Base-by-base conservation (phyloP, 2,113 vertebrate genomes). In the Engystomops pustulosus region DNA sequence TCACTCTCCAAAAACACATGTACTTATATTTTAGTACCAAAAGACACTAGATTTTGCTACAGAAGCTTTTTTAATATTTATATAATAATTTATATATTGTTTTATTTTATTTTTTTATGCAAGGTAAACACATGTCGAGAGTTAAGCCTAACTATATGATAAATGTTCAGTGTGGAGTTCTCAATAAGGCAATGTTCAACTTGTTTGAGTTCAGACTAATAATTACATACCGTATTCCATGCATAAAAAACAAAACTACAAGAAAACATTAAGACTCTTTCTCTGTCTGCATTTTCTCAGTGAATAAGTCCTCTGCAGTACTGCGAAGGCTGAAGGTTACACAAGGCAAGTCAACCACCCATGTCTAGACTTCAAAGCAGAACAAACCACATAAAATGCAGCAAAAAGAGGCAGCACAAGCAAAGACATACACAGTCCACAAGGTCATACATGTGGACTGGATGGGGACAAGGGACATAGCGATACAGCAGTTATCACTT, bases 361-460 rank as follows among this genome's bases (percentile, higher is more conserved):
- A 58, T 14, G 74, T 77, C 51, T 58, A 41, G 51, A 25, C 74
- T 36, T 20, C 49, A 77, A 30, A 25, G 36, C 32, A 2, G 36
- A 38, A 65, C 7, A 23, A 41, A n/a, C 23, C 70, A 74, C 45
- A 25, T 25, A 74, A 30, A 15, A 41, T 49, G 70, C 45, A 30
- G 23, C 41, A 74, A 27, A 49, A 45, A 49, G 69, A 47, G 15
- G 11, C 23, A 72, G 2, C 41, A 49, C 47, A 1, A 44, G 23
- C 9, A 6, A 8, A 15, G 4, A 0, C 9, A 45, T 49, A 8
- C 44, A 9, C 45, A 1, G 15, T 12, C 45, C 7, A 6, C 75
- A 78, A 78, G 75, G 75, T 78, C 75, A 77, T 38, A 55, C 34
- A 58, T 10, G 11, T 60, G 58, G 75, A 41, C 11, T 25, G 0